phyloP scores from a whole-genome alignment of 1,140 invertebrate genomes.

The Trachymyrmex septentrionalis region DNA sequence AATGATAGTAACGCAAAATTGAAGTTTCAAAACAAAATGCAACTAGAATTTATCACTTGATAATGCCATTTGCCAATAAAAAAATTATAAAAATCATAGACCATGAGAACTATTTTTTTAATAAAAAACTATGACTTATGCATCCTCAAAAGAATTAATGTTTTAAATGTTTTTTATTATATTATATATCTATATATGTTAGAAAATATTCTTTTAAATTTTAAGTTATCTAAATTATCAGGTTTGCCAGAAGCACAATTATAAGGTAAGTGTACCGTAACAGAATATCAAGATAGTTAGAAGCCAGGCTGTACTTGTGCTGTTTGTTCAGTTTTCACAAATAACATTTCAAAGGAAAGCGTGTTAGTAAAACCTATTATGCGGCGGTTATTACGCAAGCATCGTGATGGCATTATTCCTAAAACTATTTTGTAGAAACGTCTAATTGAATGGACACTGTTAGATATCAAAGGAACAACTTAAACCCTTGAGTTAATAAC shows the following conservation, averaged over 20 bases:
- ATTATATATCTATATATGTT: not conserved
- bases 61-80: not conserved
- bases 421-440: not conserved
- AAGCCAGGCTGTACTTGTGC: not conserved
- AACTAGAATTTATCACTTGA: constrained; percentile 1
- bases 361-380: not conserved
- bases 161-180: not conserved
- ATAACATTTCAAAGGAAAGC: not conserved
- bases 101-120: not conserved
- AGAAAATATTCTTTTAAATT: not conserved
- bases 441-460: not conserved
- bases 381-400: not conserved
- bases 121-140: not conserved
- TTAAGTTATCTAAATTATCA: not conserved
- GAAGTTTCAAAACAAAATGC: not conserved
- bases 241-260: not conserved
- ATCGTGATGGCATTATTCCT: not conserved
- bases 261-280: not conserved
- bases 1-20: not conserved
- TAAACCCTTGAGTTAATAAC: too few species aligned
- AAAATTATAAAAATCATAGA: not conserved
- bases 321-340: not conserved
- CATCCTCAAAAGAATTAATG: not conserved
- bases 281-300: not conserved
- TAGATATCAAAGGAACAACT: too few species aligned